Conservation (phyloP, 1,140 invertebrate species). For the Homalodisca vitripennis region DNA sequence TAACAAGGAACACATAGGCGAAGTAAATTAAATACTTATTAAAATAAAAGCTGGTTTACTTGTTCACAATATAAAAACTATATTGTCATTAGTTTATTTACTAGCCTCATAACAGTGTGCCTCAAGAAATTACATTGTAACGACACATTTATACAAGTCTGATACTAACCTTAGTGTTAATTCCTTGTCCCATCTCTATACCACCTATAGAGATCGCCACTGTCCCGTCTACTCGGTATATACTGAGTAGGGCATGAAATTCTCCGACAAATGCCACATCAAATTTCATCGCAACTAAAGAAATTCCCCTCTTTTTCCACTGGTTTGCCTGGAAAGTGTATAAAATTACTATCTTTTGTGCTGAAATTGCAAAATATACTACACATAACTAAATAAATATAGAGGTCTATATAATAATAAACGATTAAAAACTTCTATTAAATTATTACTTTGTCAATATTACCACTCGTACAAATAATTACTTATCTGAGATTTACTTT, state of each 20-base stretch:
- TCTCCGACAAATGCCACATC: slow-evolving; percentile 56
- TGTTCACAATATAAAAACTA: background rate
- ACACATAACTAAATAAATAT: too few species aligned
- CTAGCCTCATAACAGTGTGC: background rate
- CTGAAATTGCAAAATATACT: too few species aligned
- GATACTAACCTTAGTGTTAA: slow-evolving; percentile 56
- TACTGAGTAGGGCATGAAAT: slow-evolving; percentile 63
- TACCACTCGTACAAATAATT: too few species aligned
- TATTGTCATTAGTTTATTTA: background rate
- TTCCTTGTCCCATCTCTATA: slow-evolving; percentile 84
- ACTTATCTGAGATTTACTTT: too few species aligned
- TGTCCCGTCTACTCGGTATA: slow-evolving; percentile 73
- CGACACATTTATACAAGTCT: background rate
- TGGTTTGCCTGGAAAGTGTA: slow-evolving; percentile 58
- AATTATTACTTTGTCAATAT: too few species aligned
- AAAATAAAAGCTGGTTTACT: background rate
- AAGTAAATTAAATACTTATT: background rate
- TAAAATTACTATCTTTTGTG: too few species aligned
- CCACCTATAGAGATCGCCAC: slow-evolving; percentile 74
- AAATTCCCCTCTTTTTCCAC: slow-evolving; percentile 70
- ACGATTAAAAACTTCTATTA: too few species aligned
- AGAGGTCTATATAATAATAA: too few species aligned
- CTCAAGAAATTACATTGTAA: background rate
- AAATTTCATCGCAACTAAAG: slow-evolving; percentile 67
- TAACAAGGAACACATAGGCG: background rate